Base-by-base conservation (phyloP, 2,888 invertebrate genomes). In the Andrena trimmerana region DNA sequence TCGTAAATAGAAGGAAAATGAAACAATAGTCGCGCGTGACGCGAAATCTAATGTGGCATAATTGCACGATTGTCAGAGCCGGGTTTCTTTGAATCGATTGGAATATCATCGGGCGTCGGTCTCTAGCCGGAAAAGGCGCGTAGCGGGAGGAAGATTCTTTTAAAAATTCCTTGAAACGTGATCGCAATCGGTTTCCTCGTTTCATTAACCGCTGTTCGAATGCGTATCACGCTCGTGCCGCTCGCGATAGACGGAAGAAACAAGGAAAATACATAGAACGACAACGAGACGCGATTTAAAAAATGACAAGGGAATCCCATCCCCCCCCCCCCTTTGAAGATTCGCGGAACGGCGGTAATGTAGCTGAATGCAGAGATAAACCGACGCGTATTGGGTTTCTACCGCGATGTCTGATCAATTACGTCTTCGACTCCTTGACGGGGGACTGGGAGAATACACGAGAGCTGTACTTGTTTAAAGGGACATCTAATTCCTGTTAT, bases 301-400 rank as follows among this genome's bases (percentile, higher is more conserved):
- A 6, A 54, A 33, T 36, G 31, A 52, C 54, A 8, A 54, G 67
- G 81, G 16, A 81, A 57, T 63, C 27, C 57, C 62, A 5, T 4
- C 62, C 60, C 67, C 16, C 67, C 10, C 36, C 31, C 2, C 33
- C 33, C 33, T 2, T 0, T 63, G 24, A 4, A 50, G 13, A 6
- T 63, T 31, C 36, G 54, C 5, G 67, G 29, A 71, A 66, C 16
- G 4, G 7, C 7, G 27, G 36, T 13, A 10, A 5, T 42, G 16
- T 57, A 10, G 57, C 2, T 27, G 24, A 57, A 57, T 57, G 24
- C 20, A 6, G 20, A 52, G 20, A 52, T 20, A 52, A 20, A 20
- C 52, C 24, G 57, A 57, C 4, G 57, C 10, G 27, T 10, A 10
- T 13, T 10, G 24, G 4, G 27, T 57, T 57, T 57, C 24, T 2